Evolutionary conservation across 2,113 vertebrate species (phyloP).

Genomic region (Danio rerio): DNA sequence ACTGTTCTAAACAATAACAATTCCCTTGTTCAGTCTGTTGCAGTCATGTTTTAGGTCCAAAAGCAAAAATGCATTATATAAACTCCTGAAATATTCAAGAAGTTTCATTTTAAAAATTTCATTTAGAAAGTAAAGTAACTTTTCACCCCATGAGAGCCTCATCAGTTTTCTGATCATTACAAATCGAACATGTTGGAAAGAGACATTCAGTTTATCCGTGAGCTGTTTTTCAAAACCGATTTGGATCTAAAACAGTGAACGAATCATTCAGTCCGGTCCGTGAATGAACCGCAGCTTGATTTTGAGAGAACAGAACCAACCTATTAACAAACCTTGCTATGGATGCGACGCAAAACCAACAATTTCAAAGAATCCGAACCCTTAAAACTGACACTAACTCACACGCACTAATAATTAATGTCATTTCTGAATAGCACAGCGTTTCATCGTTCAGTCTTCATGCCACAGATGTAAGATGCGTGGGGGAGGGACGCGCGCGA

Average conservation of each 20-base stretch:
- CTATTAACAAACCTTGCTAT: not conserved
- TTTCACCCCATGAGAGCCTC: not conserved
- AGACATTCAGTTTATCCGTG: not conserved
- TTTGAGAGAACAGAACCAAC: not conserved
- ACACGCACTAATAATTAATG: not conserved
- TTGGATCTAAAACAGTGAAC: not conserved
- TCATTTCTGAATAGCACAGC: not conserved
- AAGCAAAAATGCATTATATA: not conserved
- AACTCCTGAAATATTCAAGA: not conserved
- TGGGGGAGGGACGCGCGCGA: constrained; percentile 12
- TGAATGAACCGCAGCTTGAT: no score
- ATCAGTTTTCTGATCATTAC: not conserved
- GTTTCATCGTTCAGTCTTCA: not conserved
- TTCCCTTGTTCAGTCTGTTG: not conserved
- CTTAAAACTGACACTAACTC: not conserved
- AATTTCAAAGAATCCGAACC: not conserved
- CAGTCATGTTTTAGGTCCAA: not conserved
- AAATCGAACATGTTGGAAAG: not conserved
- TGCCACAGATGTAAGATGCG: constrained; percentile 15
- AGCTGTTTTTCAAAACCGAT: not conserved
- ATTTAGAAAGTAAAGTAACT: not conserved
- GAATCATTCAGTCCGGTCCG: not conserved
- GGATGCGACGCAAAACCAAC: not conserved
- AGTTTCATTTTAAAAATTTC: not conserved
- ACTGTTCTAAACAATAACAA: not conserved